A percentile compares a stretch with the other conserved stretches of the same genome.
Conservation (phyloP, 1,140 invertebrate genomes). For the Lanistes nyassanus region DNA sequence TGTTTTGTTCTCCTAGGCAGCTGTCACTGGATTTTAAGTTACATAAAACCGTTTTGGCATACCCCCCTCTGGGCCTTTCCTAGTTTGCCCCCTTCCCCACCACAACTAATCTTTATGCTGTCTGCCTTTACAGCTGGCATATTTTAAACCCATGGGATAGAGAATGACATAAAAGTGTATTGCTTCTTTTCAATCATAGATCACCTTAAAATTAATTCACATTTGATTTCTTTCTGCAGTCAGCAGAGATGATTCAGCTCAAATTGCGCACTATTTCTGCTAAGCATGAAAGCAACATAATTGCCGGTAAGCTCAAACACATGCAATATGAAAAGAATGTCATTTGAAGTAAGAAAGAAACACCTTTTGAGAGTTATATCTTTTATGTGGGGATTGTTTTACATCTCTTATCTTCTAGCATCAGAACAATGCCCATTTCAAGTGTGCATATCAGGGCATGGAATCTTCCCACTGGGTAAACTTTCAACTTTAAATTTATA, state of each 20-base stretch:
- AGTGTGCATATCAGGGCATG: not conserved
- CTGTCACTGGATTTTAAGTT: no score
- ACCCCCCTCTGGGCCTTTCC: no score
- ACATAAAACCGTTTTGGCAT: no score
- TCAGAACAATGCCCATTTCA: not conserved
- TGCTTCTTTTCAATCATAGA: no score
- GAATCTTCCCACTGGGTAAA: no score
- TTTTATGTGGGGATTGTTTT: not conserved
- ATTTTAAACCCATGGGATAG: no score
- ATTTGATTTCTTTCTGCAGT: conserved; percentile 70
- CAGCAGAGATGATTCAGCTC: conserved; percentile 90
- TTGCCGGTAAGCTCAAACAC: conserved; percentile 78
- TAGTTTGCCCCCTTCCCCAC: no score
- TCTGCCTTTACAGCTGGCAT: no score
- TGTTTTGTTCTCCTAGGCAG: not conserved
- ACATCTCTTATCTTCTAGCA: not conserved
- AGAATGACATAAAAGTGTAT: no score
- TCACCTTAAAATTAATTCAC: no score
- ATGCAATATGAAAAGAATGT: not conserved
- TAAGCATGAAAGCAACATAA: conserved; percentile 78
- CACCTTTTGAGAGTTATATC: not conserved
- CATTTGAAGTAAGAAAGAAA: conserved; percentile 69
- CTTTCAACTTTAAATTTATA: no score
- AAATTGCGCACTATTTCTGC: conserved; percentile 85
- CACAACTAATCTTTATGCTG: no score